Conservation (phyloP, 2,888 invertebrate species). For the Eudemis profundana region DNA sequence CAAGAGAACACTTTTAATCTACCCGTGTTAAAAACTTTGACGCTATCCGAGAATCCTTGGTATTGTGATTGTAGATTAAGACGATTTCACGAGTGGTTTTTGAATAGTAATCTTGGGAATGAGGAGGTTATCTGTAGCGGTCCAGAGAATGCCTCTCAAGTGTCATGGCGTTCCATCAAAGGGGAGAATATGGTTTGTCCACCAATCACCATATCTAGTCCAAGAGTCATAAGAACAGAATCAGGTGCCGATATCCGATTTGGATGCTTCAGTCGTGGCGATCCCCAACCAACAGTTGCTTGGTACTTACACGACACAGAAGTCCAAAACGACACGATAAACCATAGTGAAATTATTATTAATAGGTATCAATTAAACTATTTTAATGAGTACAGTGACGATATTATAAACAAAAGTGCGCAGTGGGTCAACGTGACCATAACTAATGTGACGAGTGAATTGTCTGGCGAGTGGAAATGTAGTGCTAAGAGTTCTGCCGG, state of each 20-base stretch:
- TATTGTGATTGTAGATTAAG: slow-evolving; percentile 94
- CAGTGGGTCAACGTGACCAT: slow-evolving; percentile 93
- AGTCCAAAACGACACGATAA: slow-evolving; percentile 66
- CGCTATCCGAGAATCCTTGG: slow-evolving; percentile 95
- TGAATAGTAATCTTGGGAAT: slow-evolving; percentile 90
- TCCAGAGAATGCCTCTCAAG: slow-evolving; percentile 87
- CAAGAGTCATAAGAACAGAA: slow-evolving; percentile 88
- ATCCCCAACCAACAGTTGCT: slow-evolving; percentile 91
- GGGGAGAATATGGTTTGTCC: slow-evolving; percentile 92
- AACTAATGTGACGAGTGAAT: slow-evolving; percentile 91
- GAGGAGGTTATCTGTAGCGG: slow-evolving; percentile 89
- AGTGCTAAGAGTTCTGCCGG: slow-evolving; percentile 89
- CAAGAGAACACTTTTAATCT: slow-evolving; percentile 78
- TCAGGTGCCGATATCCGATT: slow-evolving; percentile 93
- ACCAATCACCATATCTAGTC: slow-evolving; percentile 87
- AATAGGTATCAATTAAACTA: slow-evolving; percentile 64
- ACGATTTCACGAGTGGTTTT: slow-evolving; percentile 93
- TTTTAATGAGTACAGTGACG: slow-evolving; percentile 73
- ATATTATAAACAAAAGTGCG: slow-evolving; percentile 79
- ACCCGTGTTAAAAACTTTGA: slow-evolving; percentile 89
- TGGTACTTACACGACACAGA: slow-evolving; percentile 90
- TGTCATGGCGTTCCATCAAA: slow-evolving; percentile 90
- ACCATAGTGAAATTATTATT: slow-evolving; percentile 68
- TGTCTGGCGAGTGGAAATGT: slow-evolving; percentile 95
- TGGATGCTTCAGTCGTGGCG: slow-evolving; percentile 91